Conservation (phyloP, 2,113 vertebrate species). For the Cheilinus undulatus region DNA sequence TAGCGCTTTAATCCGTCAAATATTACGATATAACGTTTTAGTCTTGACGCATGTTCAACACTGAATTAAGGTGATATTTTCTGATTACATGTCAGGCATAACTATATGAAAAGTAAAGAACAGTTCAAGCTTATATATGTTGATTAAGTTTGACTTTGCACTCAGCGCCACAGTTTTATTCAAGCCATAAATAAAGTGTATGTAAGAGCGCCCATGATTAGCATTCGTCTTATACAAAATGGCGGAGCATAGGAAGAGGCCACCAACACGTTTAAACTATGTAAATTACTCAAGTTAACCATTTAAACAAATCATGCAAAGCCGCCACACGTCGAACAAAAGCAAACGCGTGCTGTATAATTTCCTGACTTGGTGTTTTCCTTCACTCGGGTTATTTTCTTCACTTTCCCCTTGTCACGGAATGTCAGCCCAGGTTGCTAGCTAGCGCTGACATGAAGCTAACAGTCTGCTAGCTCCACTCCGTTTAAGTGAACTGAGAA, state of each 20-base stretch:
- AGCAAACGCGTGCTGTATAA: conserved; percentile 58
- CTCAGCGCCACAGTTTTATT: conserved; percentile 72
- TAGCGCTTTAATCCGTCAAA: conserved; percentile 64
- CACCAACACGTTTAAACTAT: conserved; percentile 88
- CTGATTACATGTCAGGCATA: conserved; percentile 28
- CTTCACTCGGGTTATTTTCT: conserved; percentile 75
- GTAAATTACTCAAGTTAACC: conserved; percentile 83
- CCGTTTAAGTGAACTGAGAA: conserved; percentile 53
- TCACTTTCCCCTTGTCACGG: conserved; percentile 88
- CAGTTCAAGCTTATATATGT: conserved; percentile 7
- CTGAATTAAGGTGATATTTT: conserved; percentile 64
- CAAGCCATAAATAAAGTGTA: conserved; percentile 85
- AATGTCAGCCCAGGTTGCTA: conserved; percentile 83
- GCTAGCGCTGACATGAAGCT: conserved; percentile 75
- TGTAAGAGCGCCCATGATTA: conserved; percentile 89
- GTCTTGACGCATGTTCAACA: conserved; percentile 74
- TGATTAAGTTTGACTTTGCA: conserved; percentile 58
- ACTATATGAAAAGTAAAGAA: conserved; percentile 55
- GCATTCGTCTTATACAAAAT: conserved; percentile 88
- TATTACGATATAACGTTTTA: conserved; percentile 82
- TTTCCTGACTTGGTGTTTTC: conserved; percentile 79
- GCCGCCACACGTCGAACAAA: conserved; percentile 54
- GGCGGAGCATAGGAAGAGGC: conserved; percentile 87
- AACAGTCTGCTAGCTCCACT: conserved; percentile 74
- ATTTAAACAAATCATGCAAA: conserved; percentile 68